A percentile compares a stretch with the other conserved stretches of the same genome.
phyloP scores from a whole-genome alignment of 2,888 invertebrate genomes.

The Linnaemya tessellans region DNA sequence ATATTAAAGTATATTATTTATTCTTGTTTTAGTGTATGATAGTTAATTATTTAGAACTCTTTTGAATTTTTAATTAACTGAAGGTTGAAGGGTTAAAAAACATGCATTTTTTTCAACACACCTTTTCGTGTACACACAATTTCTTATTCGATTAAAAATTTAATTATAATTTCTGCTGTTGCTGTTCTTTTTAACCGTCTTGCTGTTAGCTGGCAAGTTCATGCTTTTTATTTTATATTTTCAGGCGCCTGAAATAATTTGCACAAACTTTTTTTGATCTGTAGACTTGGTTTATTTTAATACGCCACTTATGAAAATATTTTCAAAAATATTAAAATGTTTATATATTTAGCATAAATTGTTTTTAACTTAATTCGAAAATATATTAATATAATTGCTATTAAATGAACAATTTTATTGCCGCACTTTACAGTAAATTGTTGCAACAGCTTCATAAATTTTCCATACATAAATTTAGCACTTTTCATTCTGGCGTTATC shows the following conservation, averaged over 20 bases:
- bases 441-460: constrained; percentile 26
- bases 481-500: background rate
- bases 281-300: background rate
- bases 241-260: background rate
- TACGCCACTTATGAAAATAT: background rate
- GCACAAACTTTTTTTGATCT: background rate
- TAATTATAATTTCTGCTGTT: constrained; percentile 60
- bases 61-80: background rate
- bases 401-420: constrained; percentile 43
- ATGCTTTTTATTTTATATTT: background rate
- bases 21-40: no score
- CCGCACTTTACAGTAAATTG: constrained; percentile 37
- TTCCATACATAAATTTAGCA: constrained; percentile 31
- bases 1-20: no score
- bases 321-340: background rate
- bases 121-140: background rate
- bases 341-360: background rate
- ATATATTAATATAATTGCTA: constrained; percentile 10
- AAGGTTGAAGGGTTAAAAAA: background rate
- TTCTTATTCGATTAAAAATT: constrained; percentile 58
- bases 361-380: background rate
- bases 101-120: background rate
- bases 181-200: constrained; percentile 12
- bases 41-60: background rate
- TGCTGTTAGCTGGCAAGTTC: background rate